Evolutionary conservation across 2,888 invertebrate genomes (phyloP).

Genomic region (Oligia strigilis): DNA sequence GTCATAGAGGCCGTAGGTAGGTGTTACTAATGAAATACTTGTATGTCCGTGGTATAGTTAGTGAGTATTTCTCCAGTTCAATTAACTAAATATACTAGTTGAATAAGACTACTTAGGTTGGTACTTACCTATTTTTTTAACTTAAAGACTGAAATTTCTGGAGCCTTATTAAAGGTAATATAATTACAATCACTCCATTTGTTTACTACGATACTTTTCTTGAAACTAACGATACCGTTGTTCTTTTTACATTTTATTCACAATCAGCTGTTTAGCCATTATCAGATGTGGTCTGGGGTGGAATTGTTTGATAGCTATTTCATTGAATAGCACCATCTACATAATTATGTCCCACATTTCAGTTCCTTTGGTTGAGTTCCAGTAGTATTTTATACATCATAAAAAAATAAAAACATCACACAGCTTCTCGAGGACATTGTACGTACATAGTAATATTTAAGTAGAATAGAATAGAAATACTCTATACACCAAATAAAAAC

Average conservation of each 20-base stretch:
- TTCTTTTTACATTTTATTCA: not conserved
- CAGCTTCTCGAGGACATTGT: not conserved
- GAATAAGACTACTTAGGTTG: not conserved
- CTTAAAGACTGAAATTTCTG: not conserved
- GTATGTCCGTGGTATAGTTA: not conserved
- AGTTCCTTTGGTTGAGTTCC: not conserved
- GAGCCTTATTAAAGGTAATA: not conserved
- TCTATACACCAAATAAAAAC: no score
- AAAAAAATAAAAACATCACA: not conserved
- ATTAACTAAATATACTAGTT: not conserved
- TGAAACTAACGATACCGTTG: not conserved
- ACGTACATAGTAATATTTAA: not conserved
- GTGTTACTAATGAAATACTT: slow-evolving; percentile 11
- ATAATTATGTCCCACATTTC: not conserved
- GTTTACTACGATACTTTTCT: not conserved
- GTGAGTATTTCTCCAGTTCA: not conserved
- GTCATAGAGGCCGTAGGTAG: slow-evolving; percentile 17
- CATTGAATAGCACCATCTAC: not conserved
- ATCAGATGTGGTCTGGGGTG: no score
- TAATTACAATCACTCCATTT: not conserved
- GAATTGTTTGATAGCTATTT: not conserved
- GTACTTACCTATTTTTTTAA: not conserved
- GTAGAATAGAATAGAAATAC: not conserved
- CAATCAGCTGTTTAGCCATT: not conserved
- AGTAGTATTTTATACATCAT: not conserved